phyloP scores from a whole-genome alignment of 2,797 vertebrate species.

The Dermochelys coriacea region DNA sequence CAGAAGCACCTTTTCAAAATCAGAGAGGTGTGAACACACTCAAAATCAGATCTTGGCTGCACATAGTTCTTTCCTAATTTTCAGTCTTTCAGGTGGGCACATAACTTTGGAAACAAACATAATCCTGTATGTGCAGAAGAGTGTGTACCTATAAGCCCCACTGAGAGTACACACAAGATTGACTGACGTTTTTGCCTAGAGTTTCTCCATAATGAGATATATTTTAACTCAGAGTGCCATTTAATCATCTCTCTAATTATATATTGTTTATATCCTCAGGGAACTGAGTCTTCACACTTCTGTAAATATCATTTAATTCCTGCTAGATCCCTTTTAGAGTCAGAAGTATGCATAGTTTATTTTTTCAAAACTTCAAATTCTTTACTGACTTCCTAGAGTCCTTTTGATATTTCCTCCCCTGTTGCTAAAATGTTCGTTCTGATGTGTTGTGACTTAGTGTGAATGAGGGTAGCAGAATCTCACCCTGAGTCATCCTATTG shows the following conservation, averaged over 20 bases:
- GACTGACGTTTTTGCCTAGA: not conserved
- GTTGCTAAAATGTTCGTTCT: not conserved
- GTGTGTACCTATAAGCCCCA: not conserved
- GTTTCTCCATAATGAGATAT: slow-evolving; percentile 22
- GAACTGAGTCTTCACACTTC: slow-evolving; percentile 50
- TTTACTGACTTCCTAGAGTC: not conserved
- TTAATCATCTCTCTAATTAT: slow-evolving; percentile 37
- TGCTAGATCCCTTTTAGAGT: not conserved
- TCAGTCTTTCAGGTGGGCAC: not conserved
- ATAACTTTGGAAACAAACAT: slow-evolving; percentile 9
- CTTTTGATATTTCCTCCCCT: not conserved
- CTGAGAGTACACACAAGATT: not conserved
- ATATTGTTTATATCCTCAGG: slow-evolving; percentile 4
- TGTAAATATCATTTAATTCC: slow-evolving; percentile 39
- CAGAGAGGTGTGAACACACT: not conserved
- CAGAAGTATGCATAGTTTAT: not conserved
- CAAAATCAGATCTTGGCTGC: not conserved
- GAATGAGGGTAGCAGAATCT: not conserved
- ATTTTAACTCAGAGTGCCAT: not conserved
- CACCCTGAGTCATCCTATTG: not conserved
- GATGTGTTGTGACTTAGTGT: not conserved
- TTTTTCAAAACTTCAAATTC: not conserved
- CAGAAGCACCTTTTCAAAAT: not conserved
- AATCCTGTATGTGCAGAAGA: not conserved
- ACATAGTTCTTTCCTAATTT: not conserved